Evolutionary conservation across 2,797 vertebrate species (phyloP).

Genomic region (Microctenopoma stevenorrisi): DNA sequence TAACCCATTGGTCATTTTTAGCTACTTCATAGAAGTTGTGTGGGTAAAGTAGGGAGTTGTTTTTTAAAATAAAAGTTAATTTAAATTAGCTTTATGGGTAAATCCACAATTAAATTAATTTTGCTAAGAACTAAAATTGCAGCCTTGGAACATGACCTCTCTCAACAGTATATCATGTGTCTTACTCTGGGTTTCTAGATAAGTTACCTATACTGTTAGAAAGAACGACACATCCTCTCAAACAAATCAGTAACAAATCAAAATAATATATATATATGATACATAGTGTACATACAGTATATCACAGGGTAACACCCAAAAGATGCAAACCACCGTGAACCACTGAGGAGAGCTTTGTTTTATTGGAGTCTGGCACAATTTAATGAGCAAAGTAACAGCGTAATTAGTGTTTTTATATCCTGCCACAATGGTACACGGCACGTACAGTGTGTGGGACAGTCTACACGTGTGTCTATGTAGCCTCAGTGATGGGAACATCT

Average conservation of each 20-base stretch:
- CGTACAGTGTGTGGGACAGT: slow-evolving; percentile 41
- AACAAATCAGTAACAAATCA: too few species aligned
- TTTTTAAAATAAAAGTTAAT: slow-evolving; percentile 10
- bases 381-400: slow-evolving; percentile 42
- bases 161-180: too few species aligned
- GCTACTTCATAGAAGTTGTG: background rate
- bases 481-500: slow-evolving; percentile 19
- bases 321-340: background rate
- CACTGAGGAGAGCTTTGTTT: slow-evolving; percentile 12
- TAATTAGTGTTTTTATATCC: slow-evolving; percentile 54
- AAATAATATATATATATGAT: too few species aligned
- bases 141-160: too few species aligned
- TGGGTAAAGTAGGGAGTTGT: background rate
- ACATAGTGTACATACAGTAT: too few species aligned
- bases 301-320: too few species aligned
- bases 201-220: too few species aligned
- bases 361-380: slow-evolving; percentile 35
- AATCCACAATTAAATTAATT: too few species aligned
- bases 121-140: too few species aligned
- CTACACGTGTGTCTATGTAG: slow-evolving; percentile 14
- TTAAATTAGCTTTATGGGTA: background rate
- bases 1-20: slow-evolving; percentile 11
- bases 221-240: too few species aligned
- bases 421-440: slow-evolving; percentile 47
- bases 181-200: too few species aligned